phyloP scores from a whole-genome alignment of 2,888 invertebrate genomes.

The Cerastoderma edule region DNA sequence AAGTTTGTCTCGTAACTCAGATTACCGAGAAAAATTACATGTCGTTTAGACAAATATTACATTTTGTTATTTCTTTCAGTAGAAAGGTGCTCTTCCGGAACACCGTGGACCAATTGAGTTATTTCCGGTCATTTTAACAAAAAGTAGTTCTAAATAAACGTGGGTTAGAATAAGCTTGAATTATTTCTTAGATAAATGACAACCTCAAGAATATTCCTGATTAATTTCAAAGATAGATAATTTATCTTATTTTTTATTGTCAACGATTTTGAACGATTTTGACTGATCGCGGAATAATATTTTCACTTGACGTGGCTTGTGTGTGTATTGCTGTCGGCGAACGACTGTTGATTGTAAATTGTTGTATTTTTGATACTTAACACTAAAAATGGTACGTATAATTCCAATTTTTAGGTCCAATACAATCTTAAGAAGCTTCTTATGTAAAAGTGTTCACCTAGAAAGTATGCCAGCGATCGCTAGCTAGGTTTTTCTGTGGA shows the following conservation, averaged over 20 bases:
- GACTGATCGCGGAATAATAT: conserved; percentile 33
- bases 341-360: background rate
- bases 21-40: background rate
- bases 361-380: background rate
- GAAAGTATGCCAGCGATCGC: no score
- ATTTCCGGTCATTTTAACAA: conserved; percentile 36
- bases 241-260: no score
- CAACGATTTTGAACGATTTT: conserved; percentile 2
- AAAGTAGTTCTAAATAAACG: conserved; percentile 39
- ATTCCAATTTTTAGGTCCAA: no score
- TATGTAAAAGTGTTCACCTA: no score
- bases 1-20: background rate
- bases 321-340: conserved; percentile 25
- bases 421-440: no score
- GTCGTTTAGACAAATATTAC: background rate
- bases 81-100: conserved; percentile 43
- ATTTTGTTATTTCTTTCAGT: background rate
- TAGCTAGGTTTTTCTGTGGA: no score
- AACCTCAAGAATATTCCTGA: background rate
- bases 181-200: background rate
- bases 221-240: background rate
- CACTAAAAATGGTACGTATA: conserved; percentile 40
- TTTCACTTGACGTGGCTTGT: conserved; percentile 57
- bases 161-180: no score
- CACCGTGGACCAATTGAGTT: conserved; percentile 49